Evolutionary conservation across 2,113 vertebrate genomes (phyloP), one percentile per base, ranked within the genome.

Genomic region (Phaethon lepturus): DNA sequence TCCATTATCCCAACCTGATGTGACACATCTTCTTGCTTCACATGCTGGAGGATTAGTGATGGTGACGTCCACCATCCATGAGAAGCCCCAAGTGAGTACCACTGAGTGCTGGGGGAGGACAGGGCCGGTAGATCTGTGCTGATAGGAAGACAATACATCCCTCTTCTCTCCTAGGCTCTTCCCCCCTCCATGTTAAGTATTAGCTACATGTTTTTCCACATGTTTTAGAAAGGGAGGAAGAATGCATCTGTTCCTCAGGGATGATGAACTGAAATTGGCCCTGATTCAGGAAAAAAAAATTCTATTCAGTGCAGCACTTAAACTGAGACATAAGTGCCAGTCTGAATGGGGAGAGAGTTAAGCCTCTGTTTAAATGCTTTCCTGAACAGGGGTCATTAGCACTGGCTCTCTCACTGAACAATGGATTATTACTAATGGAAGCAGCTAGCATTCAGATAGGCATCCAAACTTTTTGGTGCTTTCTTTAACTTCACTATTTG

Each of bases 291-390:
- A 12, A 42, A 58, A 90, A 92, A 38, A 62, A 86, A 33, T 16
- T 79, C 93, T 85, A 90, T 95, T 96, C 93, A 95, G 87, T 6
- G 18, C 45, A 91, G 87, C 84, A 79, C 93, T 96, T 96, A 95
- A 94, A 95, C 91, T 86, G 91, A 96, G 94, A 84, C 86, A 63
- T 91, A 96, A 97, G 94, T 96, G 94, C 93, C 93, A 95, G 92
- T 44, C 84, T 96, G 90, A 97, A 94, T 90, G 80, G 93, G 64
- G 85, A 44, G n/a, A 66, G 79, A 94, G 86, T 94, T 97, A 95
- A 97, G 92, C 79, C 68, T 92, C 88, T 90, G 88, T 85, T 97
- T 96, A 97, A 97, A 97, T 52, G 88, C 82, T 94, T 94, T 96
- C 94, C 88, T 95, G 75, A 94, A 91, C 82, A 77, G 82, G 88